Evolutionary conservation across 1,140 invertebrate species (phyloP).

Genomic region (Drosophila ironensis): DNA sequence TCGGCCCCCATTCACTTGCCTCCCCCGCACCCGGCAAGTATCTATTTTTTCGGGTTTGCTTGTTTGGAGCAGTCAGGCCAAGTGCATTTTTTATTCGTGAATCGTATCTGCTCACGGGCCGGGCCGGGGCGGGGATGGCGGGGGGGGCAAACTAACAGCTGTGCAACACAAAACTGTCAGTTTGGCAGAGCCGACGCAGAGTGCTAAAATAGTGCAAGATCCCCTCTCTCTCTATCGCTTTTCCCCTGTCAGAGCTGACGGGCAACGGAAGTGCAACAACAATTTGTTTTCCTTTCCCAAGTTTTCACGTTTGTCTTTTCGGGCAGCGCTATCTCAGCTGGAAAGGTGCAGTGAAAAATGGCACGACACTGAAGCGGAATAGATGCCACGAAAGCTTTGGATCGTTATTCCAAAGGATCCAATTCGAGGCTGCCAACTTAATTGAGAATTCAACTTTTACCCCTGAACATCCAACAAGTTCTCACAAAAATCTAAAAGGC

Average conservation of each 20-base stretch:
- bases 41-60: background rate
- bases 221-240: slow-evolving; percentile 33
- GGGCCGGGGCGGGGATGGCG: background rate
- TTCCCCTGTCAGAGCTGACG: slow-evolving; percentile 45
- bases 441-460: too few relatives aligned
- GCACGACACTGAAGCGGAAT: slow-evolving; percentile 1
- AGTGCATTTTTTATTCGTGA: slow-evolving; percentile 36
- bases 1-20: background rate
- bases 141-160: slow-evolving; percentile 37
- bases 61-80: slow-evolving; percentile 40
- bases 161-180: slow-evolving; percentile 71
- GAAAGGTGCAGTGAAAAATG: slow-evolving; percentile 16
- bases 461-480: too few relatives aligned
- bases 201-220: slow-evolving; percentile 48
- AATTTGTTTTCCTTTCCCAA: slow-evolving; percentile 51
- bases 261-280: slow-evolving; percentile 59
- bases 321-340: slow-evolving; percentile 28
- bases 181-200: slow-evolving; percentile 29
- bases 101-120: slow-evolving; percentile 27
- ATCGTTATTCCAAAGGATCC: too few relatives aligned
- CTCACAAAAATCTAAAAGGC: too few relatives aligned
- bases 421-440: too few relatives aligned
- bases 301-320: slow-evolving; percentile 31
- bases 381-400: background rate
- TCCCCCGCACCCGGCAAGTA: background rate